phyloP scores from a whole-genome alignment of 1,140 invertebrate species.

The Phymastichus coffea region DNA sequence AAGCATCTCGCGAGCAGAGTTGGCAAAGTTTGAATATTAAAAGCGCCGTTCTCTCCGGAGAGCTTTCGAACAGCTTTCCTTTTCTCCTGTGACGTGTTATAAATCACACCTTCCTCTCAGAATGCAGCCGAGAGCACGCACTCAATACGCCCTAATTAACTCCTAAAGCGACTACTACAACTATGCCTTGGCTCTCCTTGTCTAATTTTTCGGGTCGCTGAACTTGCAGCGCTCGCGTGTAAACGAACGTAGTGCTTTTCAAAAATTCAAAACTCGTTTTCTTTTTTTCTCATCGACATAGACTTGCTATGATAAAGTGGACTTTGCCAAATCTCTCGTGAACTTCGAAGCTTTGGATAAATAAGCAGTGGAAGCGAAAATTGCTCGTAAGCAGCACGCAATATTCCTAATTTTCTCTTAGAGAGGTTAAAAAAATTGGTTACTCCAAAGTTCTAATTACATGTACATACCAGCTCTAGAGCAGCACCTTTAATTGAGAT shows the following conservation, averaged over 20 bases:
- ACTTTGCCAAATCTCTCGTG: background rate
- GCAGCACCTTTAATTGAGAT: background rate
- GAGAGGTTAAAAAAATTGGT: background rate
- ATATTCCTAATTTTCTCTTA: background rate
- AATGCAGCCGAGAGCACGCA: too few species aligned
- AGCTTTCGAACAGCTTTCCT: too few species aligned
- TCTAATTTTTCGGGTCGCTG: too few species aligned
- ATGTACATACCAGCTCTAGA: background rate
- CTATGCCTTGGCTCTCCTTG: too few species aligned
- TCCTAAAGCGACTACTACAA: too few species aligned
- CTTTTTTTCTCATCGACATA: background rate
- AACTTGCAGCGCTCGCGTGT: too few species aligned
- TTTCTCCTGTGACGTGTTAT: too few species aligned
- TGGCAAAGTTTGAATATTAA: background rate
- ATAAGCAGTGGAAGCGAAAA: constrained; percentile 18
- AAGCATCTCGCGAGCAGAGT: background rate
- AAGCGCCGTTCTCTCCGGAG: too few species aligned
- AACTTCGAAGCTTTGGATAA: background rate
- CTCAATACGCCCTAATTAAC: too few species aligned
- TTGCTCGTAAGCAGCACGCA: background rate
- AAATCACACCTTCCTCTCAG: too few species aligned
- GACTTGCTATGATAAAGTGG: background rate
- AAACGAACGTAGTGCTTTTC: too few species aligned
- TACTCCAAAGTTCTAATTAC: background rate
- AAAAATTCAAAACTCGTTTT: background rate